Conservation (phyloP, 2,797 vertebrate genomes). For the Botia almorhae region DNA sequence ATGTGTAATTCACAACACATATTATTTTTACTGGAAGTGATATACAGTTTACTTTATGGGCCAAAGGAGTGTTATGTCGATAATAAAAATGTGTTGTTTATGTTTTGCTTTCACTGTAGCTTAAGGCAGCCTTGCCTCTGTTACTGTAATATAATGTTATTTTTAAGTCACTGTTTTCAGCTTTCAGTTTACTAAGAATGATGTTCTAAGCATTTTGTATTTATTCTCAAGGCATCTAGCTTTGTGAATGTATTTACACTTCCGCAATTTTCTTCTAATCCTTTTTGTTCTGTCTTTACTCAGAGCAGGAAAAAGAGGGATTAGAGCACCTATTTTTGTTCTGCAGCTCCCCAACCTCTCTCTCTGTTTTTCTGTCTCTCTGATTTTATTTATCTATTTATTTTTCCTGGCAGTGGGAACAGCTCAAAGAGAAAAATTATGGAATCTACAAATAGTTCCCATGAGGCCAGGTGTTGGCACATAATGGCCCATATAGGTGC, state of each 20-base stretch:
- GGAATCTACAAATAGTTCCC: constrained; percentile 58
- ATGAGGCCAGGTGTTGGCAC: constrained; percentile 52
- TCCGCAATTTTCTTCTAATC: constrained; percentile 42
- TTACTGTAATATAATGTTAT: constrained; percentile 8
- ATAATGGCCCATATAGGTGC: constrained; percentile 62
- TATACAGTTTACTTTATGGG: neutral
- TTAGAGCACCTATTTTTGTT: constrained; percentile 34
- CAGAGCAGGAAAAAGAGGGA: constrained; percentile 7
- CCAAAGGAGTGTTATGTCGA: neutral
- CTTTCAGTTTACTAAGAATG: neutral
- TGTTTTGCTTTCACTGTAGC: neutral
- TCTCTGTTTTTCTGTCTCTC: constrained; percentile 21
- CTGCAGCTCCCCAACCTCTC: constrained; percentile 5
- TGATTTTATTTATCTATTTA: constrained; percentile 38
- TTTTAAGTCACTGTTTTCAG: constrained; percentile 23
- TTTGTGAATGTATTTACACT: constrained; percentile 15
- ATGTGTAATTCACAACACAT: neutral
- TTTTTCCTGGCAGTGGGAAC: constrained; percentile 50
- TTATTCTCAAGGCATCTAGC: constrained; percentile 26
- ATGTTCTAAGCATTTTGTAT: constrained; percentile 15
- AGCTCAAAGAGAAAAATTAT: constrained; percentile 56
- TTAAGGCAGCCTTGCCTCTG: constrained; percentile 4
- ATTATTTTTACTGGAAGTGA: neutral
- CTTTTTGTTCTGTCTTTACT: constrained; percentile 34
- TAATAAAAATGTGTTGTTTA: neutral